Base-by-base conservation (phyloP, 2,113 vertebrate genomes). In the Physeter macrocephalus region DNA sequence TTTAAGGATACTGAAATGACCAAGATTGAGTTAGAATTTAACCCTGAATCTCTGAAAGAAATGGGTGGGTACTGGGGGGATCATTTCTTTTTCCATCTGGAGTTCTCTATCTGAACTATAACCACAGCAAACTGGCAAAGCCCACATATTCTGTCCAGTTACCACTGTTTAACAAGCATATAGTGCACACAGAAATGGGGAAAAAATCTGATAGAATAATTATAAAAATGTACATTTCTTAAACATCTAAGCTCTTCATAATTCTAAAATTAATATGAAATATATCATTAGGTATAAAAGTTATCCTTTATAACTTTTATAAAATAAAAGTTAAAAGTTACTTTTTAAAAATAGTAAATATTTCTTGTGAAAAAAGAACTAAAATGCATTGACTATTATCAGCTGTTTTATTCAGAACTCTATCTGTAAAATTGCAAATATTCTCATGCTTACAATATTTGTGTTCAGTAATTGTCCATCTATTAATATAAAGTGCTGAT, bases 41-140 rank as follows among this genome's bases (percentile, higher is more conserved):
- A 88, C 84, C 96, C 4, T 72, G 77, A 83, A 83, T 97, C 78
- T 98, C 54, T 39, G 82, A 93, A 77, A 96, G 88, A 94, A 90
- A 57, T 96, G 43, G 81, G 84, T 92, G 74, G 69, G 1, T 54
- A 27, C 5, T 83, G 27, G 8, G 25, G 15, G 2, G 21, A 5
- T 78, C 52, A 52, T 59, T 74, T 93, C 2, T 71, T 92, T 94
- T 78, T n/a, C 31, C 41, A 78, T 12, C 31, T 14, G 0, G 0
- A 67, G 8, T 54, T 88, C 66, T 80, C 90, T 97, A 80, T 88
- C 96, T 54, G 54, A 91, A 92, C 71, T 96, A 72, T 82, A 97
- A 74, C n/a, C 75, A 57, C 31, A 94, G 43, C 62, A 97, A 97
- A 84, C 25, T 96, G 86, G 66, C 82, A 97, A 41, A 95, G 64